phyloP scores from a whole-genome alignment of 35 echinoderm and acorn worm species.

The Strongylocentrotus purpuratus region DNA sequence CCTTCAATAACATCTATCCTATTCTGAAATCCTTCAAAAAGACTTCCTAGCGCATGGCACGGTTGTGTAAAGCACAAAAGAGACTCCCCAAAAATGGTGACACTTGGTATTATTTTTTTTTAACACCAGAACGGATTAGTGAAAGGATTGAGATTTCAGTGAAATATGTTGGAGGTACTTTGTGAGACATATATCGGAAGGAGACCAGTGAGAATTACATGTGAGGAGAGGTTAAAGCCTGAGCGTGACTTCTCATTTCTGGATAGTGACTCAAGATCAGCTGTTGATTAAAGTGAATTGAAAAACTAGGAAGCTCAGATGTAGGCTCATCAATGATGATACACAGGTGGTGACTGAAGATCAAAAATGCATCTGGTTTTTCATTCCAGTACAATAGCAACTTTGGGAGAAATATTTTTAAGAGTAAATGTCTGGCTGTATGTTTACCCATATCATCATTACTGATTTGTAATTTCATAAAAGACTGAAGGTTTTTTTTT shows the following conservation, averaged over 20 bases:
- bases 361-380: not conserved
- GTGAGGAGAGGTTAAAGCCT: not conserved
- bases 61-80: not conserved
- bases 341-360: not conserved
- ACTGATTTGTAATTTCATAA: not conserved
- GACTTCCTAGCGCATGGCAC: constrained; percentile 61
- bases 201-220: not conserved
- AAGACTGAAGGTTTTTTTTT: not conserved
- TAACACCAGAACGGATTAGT: not conserved
- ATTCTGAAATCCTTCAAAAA: constrained; percentile 99
- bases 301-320: not conserved
- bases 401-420: not conserved
- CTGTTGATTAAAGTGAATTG: no score
- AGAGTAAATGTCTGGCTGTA: not conserved
- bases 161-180: not conserved
- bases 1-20: constrained; percentile 99
- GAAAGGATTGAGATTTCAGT: not conserved
- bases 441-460: not conserved
- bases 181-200: not conserved
- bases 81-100: not conserved
- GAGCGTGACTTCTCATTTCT: not conserved
- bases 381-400: not conserved
- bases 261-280: no score
- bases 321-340: not conserved
- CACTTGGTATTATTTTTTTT: not conserved